Conservation (phyloP, 2,888 invertebrate species). For the Celastrina argiolus region DNA sequence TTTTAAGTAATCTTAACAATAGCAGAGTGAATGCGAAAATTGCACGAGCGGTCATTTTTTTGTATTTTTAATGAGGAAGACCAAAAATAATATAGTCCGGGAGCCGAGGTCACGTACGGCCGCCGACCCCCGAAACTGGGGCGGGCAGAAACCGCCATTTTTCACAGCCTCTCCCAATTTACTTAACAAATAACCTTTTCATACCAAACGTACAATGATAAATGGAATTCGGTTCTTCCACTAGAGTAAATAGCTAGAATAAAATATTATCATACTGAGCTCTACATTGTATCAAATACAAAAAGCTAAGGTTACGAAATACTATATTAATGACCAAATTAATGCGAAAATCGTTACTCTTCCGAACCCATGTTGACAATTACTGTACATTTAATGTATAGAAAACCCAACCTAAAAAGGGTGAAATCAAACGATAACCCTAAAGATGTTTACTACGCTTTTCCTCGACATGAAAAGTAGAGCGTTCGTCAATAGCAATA, state of each 20-base stretch:
- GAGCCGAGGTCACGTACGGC: constrained; percentile 55
- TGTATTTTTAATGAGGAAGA: constrained; percentile 26
- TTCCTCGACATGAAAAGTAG: neutral
- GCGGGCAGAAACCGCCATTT: constrained; percentile 44
- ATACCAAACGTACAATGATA: constrained; percentile 8
- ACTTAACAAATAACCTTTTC: constrained; percentile 15
- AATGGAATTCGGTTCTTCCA: neutral
- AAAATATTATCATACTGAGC: neutral
- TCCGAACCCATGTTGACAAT: neutral
- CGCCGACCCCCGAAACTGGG: constrained; percentile 70
- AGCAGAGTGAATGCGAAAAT: neutral
- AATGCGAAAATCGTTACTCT: neutral
- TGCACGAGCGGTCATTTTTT: neutral
- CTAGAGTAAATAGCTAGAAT: neutral
- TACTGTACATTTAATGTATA: neutral
- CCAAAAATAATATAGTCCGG: constrained; percentile 31
- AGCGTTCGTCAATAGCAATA: constrained; percentile 1
- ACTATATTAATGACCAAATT: too few species aligned
- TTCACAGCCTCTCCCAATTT: constrained; percentile 27
- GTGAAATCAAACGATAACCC: neutral
- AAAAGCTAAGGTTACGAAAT: neutral
- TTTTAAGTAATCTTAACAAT: neutral
- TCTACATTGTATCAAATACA: neutral
- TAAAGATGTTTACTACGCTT: neutral
- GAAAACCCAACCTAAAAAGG: neutral